Evolutionary conservation across 2,113 vertebrate species (phyloP), one percentile per base, ranked within the genome.

Genomic region (Poecilia latipinna): DNA sequence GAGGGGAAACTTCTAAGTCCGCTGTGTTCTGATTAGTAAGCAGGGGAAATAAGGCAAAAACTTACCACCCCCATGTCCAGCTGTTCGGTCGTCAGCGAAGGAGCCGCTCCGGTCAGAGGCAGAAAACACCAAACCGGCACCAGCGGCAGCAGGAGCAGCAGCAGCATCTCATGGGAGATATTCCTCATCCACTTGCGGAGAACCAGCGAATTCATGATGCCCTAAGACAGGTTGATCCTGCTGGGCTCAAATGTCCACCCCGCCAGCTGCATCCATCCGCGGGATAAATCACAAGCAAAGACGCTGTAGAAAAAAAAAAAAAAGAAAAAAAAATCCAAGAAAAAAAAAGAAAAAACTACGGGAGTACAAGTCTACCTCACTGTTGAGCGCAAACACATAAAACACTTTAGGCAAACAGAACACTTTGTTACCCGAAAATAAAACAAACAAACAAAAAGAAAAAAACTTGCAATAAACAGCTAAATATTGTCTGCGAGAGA

Each of bases 61-160:
- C 97, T 97, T 94, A 97, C 97, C 94, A 96, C 95, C 91, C 96
- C 97, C 31, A 91, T 93, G 91, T 95, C 95, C 90, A 96, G 91
- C 90, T 97, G 95, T 75, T 95, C 95, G 22, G 93, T 86, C 8
- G 90, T 91, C 37, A 87, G 80, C 65, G 94, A 93, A 11, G 95
- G 91, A 86, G 96, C 94, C 82, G 94, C 89, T 87, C 88, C 73
- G 83, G 79, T 84, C 83, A 82, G 84, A 61, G 88, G 87, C 44
- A 90, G 61, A 65, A 92, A 65, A 71, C 92, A 93, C 75, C 94
- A 65, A 12, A 93, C 68, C 4, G 68, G 90, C 77, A 94, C 33
- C 85, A 77, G 44, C 26, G 22, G 28, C 61, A 62, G 29, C 61
- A 63, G 61, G 37, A 67, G 12, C 65, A 93, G 70, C 80, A 93